Base-by-base conservation (phyloP, 2,113 vertebrate genomes). In the Arothron firmamentum region DNA sequence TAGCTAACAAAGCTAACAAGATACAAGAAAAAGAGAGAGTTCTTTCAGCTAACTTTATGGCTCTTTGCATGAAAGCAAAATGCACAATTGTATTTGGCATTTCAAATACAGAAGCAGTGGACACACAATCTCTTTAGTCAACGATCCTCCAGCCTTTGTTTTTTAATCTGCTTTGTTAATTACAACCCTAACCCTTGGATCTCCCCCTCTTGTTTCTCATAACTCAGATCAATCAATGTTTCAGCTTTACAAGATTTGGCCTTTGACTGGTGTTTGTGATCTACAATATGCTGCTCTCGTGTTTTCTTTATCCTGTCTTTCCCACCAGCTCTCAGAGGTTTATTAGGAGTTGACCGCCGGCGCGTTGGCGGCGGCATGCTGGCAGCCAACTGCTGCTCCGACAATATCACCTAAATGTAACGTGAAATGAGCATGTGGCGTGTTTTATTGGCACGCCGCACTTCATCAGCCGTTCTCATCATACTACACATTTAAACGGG, bases 281-380 rank as follows among this genome's bases (percentile, higher is more conserved):
- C 19, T 43, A 5, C 3, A 38, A 6, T 12, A 38, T 59, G 17
- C 45, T 38, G 15, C 55, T 34, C 62, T 18, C 17, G 38, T 2
- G 47, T 20, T 48, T 28, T 25, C 21, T 34, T 23, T 41, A 48
- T 56, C 7, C 25, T 7, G 43, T 11, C 46, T 31, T 28, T 56
- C 55, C 25, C 59, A 47, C 53, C 56, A 49, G 15, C 6, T 62
- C 52, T 56, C 6, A 59, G 72, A 77, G 25, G 74, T 64, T 65
- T 1, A 65, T 45, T 54, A 20, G 17, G 34, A 53, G 18, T 43
- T 62, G 50, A 62, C 49, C 43, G 20, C 17, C 2, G 34, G 14
- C 23, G 53, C 6, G n/a, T 13, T 12, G 25, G 38, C 10, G 21
- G 19, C 11, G 16, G 13, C 31, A 31, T 61, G 45, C 31, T 52